phyloP scores from a whole-genome alignment of 2,888 invertebrate species.

The Mermis nigrescens region DNA sequence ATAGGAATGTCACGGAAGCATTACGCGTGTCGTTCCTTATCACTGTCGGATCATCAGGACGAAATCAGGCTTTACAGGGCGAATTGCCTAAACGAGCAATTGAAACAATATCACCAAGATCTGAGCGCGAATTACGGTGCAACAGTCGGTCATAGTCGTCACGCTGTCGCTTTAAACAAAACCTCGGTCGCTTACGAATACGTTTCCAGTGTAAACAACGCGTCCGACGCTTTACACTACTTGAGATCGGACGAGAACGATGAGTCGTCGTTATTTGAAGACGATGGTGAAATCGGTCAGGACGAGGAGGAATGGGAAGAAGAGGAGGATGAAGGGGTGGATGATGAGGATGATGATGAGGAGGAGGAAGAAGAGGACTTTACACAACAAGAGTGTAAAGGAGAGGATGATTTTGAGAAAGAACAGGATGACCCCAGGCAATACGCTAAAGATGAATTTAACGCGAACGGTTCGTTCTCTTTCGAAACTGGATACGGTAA shows the following conservation, averaged over 20 bases:
- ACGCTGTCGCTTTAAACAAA: too few relatives aligned
- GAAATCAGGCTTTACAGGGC: neutral
- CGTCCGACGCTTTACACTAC: too few relatives aligned
- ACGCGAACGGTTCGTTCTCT: too few relatives aligned
- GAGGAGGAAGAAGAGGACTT: constrained; percentile 23
- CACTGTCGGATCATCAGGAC: neutral
- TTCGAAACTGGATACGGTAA: neutral
- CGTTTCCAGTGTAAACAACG: neutral
- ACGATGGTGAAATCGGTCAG: constrained; percentile 1
- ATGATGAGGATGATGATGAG: constrained; percentile 24
- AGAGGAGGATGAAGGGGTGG: constrained; percentile 25
- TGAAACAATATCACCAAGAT: neutral
- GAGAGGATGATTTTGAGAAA: too few relatives aligned
- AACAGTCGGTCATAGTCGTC: too few relatives aligned
- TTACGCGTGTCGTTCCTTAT: neutral
- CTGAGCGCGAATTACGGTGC: too few relatives aligned
- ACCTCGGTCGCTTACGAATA: neutral
- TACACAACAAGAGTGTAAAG: neutral
- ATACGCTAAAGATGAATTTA: too few relatives aligned
- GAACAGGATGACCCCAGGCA: too few relatives aligned
- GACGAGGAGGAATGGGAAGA: constrained; percentile 8
- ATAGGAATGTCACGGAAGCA: constrained; percentile 4
- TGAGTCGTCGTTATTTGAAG: neutral
- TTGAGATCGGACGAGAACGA: too few relatives aligned
- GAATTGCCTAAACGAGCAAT: neutral